Conservation (phyloP, 2,797 vertebrate genomes). For the Nannoperca obscura region DNA sequence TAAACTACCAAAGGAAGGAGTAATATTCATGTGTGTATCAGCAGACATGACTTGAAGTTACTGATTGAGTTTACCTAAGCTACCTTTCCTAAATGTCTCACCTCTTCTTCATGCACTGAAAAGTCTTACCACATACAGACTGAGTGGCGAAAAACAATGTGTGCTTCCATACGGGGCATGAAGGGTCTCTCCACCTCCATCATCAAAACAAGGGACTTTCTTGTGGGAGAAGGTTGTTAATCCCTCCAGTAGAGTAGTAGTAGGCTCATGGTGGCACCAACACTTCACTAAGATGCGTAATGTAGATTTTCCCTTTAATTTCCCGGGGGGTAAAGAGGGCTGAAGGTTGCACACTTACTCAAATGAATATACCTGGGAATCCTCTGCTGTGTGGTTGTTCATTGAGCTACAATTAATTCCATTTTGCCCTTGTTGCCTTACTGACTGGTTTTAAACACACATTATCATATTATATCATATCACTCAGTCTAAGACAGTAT, state of each 20-base stretch:
- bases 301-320: conserved; percentile 23
- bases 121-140: background rate
- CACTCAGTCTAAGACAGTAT: background rate
- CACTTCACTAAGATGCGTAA: background rate
- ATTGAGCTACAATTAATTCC: background rate
- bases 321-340: background rate
- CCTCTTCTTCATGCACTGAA: background rate
- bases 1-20: background rate
- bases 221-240: background rate
- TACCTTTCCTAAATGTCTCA: conserved; percentile 1
- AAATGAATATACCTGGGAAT: conserved; percentile 20
- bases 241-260: background rate
- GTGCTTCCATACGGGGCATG: background rate
- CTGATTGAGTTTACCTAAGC: conserved; percentile 10
- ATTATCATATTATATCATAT: background rate
- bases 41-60: conserved; percentile 14
- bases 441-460: background rate
- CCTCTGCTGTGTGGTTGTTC: background rate
- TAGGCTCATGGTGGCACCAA: conserved; percentile 10
- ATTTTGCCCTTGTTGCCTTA: background rate
- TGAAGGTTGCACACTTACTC: conserved; percentile 22
- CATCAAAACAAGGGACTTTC: background rate
- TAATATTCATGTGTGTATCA: background rate
- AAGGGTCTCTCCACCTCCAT: background rate
- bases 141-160: background rate